These are phyloP conservation scores for Tenebrio molitor DNA, from an alignment of 1,140 invertebrate genomes.

Conservation along the genomic window DNA sequence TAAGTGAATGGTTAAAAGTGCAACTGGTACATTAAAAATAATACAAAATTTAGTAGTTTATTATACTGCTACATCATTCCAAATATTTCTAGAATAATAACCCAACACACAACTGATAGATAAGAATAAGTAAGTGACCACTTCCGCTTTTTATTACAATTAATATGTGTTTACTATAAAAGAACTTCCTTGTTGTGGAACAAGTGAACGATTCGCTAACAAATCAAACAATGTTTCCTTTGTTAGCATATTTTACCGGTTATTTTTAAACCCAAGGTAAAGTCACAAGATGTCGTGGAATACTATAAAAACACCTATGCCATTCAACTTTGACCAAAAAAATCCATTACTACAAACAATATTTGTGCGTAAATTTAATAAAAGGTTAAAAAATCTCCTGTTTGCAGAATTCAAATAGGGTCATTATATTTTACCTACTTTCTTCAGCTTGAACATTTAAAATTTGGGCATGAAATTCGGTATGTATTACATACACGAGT, in stretches of 20 bases:
- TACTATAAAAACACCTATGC: constrained; percentile 27
- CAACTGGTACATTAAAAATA: too few species aligned
- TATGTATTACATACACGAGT: too few species aligned
- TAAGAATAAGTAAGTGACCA: background rate
- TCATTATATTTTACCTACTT: too few species aligned
- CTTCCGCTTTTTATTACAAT: constrained; percentile 7
- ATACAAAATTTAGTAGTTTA: too few species aligned
- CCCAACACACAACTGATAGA: too few species aligned
- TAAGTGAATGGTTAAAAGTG: too few species aligned
- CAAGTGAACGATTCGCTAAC: constrained; percentile 23
- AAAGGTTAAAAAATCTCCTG: too few species aligned
- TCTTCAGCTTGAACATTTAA: too few species aligned
- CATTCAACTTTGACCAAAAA: constrained; percentile 35
- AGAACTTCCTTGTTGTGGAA: constrained; percentile 37
- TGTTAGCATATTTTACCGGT: constrained; percentile 34
- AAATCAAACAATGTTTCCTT: constrained; percentile 33
- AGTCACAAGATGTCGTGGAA: constrained; percentile 7
- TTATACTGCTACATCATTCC: too few species aligned
- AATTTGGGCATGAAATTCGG: too few species aligned
- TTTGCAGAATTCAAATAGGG: background rate
- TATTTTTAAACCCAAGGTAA: constrained; percentile 42
- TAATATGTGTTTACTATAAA: constrained; percentile 25
- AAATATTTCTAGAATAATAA: too few species aligned
- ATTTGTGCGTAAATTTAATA: too few species aligned
- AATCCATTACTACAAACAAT: constrained; percentile 5